Conservation (phyloP, 2,888 invertebrate genomes). For the Microctonus hyperodae region DNA sequence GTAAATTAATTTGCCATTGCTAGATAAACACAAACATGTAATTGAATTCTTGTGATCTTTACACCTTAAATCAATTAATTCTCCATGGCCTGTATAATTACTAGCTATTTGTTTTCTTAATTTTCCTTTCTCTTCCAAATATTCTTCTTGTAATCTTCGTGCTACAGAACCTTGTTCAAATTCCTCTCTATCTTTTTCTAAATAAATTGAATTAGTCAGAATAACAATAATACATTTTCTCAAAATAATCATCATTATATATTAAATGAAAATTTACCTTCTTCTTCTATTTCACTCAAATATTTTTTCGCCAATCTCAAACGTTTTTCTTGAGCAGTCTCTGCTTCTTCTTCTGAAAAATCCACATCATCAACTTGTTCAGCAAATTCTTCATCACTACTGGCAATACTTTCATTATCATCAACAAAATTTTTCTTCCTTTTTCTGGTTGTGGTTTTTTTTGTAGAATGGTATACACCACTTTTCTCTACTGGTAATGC, state of each 20-base stretch:
- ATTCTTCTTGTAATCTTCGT: conserved; percentile 83
- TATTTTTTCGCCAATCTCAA: conserved; percentile 89
- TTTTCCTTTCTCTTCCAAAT: conserved; percentile 85
- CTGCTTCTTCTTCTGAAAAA: conserved; percentile 70
- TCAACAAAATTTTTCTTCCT: conserved; percentile 39
- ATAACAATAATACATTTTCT: not conserved
- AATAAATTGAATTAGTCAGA: conserved; percentile 24
- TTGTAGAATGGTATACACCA: conserved; percentile 29
- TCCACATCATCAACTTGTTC: conserved; percentile 62
- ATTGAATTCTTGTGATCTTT: conserved; percentile 81
- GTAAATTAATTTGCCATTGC: conserved; percentile 76
- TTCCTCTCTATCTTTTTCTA: conserved; percentile 73
- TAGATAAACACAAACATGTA: conserved; percentile 81
- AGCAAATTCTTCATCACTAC: conserved; percentile 59
- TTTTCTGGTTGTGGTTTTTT: conserved; percentile 37
- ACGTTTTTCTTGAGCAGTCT: conserved; percentile 91
- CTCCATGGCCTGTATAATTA: conserved; percentile 63
- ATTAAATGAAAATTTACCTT: conserved; percentile 64
- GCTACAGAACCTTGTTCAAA: conserved; percentile 73
- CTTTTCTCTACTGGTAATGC: conserved; percentile 31
- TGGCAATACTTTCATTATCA: conserved; percentile 58
- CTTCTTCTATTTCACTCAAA: conserved; percentile 83
- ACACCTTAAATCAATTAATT: conserved; percentile 68
- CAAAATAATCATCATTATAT: conserved; percentile 7
- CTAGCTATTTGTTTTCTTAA: conserved; percentile 79